phyloP scores from a whole-genome alignment of 2,888 invertebrate genomes.

The Brachylomia viminalis region DNA sequence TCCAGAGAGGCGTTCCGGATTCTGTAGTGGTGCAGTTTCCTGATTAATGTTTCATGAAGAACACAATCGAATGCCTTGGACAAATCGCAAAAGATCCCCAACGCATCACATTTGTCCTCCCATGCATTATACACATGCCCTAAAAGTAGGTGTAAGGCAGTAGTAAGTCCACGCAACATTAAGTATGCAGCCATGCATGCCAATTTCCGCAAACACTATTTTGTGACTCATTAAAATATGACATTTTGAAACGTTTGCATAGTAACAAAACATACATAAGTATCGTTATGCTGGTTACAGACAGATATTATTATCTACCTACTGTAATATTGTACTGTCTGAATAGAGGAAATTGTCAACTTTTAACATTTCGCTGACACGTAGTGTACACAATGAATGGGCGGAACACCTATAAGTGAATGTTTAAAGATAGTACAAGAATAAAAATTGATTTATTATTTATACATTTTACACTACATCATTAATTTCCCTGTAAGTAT shows the following conservation, averaged over 20 bases:
- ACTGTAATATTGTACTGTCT: neutral
- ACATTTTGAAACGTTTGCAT: neutral
- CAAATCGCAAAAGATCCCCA: no score
- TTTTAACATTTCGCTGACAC: neutral
- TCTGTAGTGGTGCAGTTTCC: no score
- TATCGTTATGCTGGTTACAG: neutral
- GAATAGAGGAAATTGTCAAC: neutral
- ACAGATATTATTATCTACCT: neutral
- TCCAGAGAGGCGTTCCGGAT: no score
- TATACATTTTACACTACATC: neutral
- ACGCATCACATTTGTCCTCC: no score
- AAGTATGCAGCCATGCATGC: neutral
- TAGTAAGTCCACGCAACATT: neutral
- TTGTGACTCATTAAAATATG: neutral
- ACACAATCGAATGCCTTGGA: no score
- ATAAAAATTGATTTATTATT: neutral
- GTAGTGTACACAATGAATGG: neutral
- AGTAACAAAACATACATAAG: neutral
- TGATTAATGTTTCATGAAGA: no score
- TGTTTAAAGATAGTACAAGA: neutral
- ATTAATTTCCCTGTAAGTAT: neutral
- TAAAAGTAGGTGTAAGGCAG: no score
- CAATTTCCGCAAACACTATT: slow-evolving; percentile 1
- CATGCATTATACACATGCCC: no score
- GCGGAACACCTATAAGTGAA: neutral